phyloP scores from a whole-genome alignment of 2,113 vertebrate genomes.

The Glaucomys volans region DNA sequence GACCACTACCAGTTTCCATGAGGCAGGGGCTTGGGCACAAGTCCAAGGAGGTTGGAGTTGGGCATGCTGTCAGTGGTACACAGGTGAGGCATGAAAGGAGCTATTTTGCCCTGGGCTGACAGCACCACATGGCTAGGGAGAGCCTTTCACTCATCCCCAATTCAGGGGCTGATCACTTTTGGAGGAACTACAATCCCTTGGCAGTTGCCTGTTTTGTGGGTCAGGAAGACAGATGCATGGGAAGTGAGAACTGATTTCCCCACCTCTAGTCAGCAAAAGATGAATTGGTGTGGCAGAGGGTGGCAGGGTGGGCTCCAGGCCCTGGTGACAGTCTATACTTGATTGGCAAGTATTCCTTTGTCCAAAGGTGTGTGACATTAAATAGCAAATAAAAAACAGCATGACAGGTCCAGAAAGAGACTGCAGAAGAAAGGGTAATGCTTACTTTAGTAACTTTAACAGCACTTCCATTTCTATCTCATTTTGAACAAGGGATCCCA shows the following conservation, averaged over 20 bases:
- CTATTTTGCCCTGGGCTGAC: neutral
- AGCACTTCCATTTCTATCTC: neutral
- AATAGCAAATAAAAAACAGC: neutral
- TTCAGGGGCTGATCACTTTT: neutral
- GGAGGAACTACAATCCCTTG: neutral
- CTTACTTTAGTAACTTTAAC: neutral
- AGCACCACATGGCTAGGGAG: neutral
- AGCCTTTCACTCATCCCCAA: neutral
- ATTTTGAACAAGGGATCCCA: neutral
- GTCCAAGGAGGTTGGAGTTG: neutral
- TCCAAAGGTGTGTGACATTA: neutral
- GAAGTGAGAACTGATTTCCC: neutral
- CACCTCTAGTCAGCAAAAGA: neutral
- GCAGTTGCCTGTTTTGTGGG: neutral
- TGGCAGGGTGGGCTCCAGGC: neutral
- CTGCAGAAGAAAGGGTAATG: neutral
- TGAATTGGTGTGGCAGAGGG: neutral
- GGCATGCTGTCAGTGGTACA: neutral
- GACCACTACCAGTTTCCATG: neutral
- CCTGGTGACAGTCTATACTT: neutral
- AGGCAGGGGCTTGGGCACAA: neutral
- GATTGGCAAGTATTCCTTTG: neutral
- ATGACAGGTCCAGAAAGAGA: neutral
- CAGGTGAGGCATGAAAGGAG: neutral
- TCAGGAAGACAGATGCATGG: neutral